A percentile compares a stretch with the other conserved stretches of the same genome.
These are phyloP conservation scores for Holothuria glaberrima DNA, from an alignment of 35 echinoderm and acorn worm genomes.

Conservation along the genomic window DNA sequence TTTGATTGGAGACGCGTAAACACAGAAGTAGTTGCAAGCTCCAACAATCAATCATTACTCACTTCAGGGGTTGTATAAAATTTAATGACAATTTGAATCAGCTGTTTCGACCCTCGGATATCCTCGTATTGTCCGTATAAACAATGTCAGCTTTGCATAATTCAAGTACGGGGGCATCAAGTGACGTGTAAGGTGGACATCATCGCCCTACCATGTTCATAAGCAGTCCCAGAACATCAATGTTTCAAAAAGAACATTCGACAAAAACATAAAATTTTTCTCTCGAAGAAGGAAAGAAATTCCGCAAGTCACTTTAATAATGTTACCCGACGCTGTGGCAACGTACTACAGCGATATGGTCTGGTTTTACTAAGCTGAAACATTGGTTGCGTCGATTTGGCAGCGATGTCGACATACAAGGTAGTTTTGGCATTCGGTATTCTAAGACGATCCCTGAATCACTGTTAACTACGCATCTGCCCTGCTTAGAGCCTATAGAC, in stretches of 20 bases:
- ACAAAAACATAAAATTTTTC: conserved; percentile 30
- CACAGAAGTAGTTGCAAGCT: conserved; percentile 65
- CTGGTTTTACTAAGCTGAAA: not conserved
- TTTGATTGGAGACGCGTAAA: conserved; percentile 68
- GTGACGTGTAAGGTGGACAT: conserved; percentile 44
- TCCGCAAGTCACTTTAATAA: not conserved
- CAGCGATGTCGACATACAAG: not conserved
- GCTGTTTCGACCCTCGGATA: conserved; percentile 68
- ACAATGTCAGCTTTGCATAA: conserved; percentile 65
- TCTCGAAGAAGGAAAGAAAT: not conserved
- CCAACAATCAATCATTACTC: conserved; percentile 70
- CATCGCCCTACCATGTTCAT: conserved; percentile 18
- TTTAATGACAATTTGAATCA: conserved; percentile 72
- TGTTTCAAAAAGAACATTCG: conserved; percentile 42
- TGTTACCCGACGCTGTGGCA: conserved; percentile 36
- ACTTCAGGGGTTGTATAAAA: conserved; percentile 72
- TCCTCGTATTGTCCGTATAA: conserved; percentile 70
- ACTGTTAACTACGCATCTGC: conserved; percentile 52
- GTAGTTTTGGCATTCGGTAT: not conserved
- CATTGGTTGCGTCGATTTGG: not conserved
- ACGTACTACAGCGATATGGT: not conserved
- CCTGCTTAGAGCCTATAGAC: conserved; percentile 22
- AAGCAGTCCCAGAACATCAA: conserved; percentile 31
- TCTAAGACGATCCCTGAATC: conserved; percentile 58
- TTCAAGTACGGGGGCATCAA: conserved; percentile 53